These are phyloP conservation scores for Jaculus jaculus DNA, from an alignment of 2,113 vertebrate genomes.

Conservation along the genomic window DNA sequence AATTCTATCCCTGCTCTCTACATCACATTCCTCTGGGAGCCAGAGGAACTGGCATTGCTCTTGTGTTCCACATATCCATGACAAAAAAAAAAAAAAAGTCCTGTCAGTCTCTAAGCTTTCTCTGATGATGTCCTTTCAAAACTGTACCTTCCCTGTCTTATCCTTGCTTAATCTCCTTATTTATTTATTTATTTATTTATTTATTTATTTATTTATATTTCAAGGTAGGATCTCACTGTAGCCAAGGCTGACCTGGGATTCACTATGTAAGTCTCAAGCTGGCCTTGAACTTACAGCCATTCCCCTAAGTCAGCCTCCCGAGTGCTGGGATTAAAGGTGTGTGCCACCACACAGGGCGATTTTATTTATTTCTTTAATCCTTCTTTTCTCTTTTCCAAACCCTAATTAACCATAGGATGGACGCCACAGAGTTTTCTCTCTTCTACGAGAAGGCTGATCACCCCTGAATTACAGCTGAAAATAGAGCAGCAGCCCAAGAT, in stretches of 20 bases:
- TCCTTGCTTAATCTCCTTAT: background rate
- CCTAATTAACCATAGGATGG: no score
- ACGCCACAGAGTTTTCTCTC: background rate
- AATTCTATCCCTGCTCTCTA: background rate
- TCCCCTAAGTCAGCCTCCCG: no score
- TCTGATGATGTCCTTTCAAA: background rate
- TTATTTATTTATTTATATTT: no score
- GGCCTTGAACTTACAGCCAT: no score
- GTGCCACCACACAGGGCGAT: no score
- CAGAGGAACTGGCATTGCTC: background rate
- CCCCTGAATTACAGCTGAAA: background rate
- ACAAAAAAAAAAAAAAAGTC: background rate
- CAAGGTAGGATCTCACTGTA: no score
- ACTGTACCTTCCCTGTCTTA: background rate
- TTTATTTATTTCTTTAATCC: background rate
- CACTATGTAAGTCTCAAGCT: no score
- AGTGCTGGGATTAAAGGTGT: no score
- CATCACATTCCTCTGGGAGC: background rate
- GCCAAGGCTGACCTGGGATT: no score
- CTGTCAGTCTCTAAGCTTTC: background rate
- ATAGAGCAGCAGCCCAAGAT: accelerated
- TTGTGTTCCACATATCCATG: no score
- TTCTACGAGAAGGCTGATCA: background rate
- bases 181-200: no score
- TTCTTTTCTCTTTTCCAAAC: background rate